Base-by-base conservation (phyloP, 1,140 invertebrate species). In the Drosophila serrata region DNA sequence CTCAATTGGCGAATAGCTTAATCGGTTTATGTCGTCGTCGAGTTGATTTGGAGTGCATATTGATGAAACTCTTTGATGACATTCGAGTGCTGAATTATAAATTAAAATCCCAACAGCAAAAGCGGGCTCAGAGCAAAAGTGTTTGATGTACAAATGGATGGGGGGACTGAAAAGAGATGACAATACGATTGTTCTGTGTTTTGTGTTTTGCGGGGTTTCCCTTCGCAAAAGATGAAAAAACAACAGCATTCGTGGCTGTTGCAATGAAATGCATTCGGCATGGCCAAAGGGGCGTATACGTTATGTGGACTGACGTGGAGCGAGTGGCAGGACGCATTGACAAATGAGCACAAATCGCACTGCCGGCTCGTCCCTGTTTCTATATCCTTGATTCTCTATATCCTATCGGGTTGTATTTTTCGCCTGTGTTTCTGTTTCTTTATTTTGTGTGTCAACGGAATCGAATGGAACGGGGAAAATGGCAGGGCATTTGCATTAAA, bases 281-380 rank as follows among this genome's bases (percentile, higher is more conserved):
- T 82, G 63, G 69, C 81, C 72, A 63, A 62, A 72, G 76, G 76
- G 81, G 65, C 61, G 65, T 37, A 76, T 70, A 62, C 70, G 75
- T 75, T 79, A 82, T 82, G 31, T 59, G 31, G 80, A 82, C 69
- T 82, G 80, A 82, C 75, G 74, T 72, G 49, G 39, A 37, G 55
- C 53, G 65, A 68, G 58, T 63, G 53, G 56, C 55, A 67, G 27
- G 35, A 42, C 40, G 43, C 43, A 62, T 60, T 75, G 73, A 85
- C 77, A 81, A 85, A 84, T 81, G 81, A 85, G 81, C 63, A 68
- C 81, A 77, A 85, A 81, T 85, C 79, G 77, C 37, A 68, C 51
- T 80, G 56, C 39, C 61, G 65, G 55, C 42, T 74, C 65, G 59
- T 76, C 79, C 37, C 17, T 61, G 75, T 72, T 58, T 49, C 46